phyloP scores from a whole-genome alignment of 2,797 vertebrate species.

The Onychomys leucogaster region DNA sequence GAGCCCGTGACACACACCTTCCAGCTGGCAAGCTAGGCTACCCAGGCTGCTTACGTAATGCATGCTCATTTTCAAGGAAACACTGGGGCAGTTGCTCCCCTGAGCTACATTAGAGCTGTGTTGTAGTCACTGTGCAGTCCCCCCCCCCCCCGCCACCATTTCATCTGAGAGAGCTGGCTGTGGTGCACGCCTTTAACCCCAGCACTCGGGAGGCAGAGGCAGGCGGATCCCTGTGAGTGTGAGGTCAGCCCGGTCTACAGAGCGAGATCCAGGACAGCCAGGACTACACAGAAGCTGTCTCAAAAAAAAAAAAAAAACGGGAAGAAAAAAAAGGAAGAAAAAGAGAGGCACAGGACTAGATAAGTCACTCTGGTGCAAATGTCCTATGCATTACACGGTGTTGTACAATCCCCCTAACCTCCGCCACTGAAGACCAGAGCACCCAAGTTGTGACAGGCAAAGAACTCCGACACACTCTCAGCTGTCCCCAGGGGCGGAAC shows the following conservation, averaged over 20 bases:
- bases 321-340: not conserved
- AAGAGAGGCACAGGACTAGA: not conserved
- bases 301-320: not conserved
- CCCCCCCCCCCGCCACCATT: not conserved
- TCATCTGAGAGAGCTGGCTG: not conserved
- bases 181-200: not conserved
- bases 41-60: no score
- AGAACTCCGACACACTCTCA: not conserved
- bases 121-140: not conserved
- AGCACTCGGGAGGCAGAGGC: not conserved
- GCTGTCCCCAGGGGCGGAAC: not conserved
- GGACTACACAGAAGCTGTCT: not conserved
- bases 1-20: no score
- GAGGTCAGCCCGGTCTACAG: not conserved
- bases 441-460: not conserved
- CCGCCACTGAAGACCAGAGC: not conserved
- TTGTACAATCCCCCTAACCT: not conserved
- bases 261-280: no score
- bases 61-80: not conserved
- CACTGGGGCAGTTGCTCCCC: not conserved
- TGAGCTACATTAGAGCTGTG: not conserved
- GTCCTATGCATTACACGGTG: accelerated
- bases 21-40: not conserved
- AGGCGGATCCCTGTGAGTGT: not conserved
- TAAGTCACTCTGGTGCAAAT: not conserved